Evolutionary conservation across 2,113 vertebrate species (phyloP), one percentile per base, ranked within the genome.

Genomic region (Tyrannus savana): DNA sequence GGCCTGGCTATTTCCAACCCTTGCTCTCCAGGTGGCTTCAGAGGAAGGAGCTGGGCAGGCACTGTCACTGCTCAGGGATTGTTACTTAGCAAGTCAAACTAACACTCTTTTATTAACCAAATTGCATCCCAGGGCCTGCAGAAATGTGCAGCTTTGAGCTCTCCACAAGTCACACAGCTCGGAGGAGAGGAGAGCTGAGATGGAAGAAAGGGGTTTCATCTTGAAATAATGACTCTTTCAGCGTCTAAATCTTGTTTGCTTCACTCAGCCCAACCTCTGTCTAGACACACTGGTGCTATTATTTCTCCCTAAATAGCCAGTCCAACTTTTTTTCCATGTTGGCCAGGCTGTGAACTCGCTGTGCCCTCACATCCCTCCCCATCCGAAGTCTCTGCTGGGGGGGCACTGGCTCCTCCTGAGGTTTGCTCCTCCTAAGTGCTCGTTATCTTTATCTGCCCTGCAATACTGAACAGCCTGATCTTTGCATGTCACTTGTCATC

Each of bases 91-190:
- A 19, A n/a, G 3, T 16, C 62, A 53, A 53, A 39, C 49, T 30
- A 21, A 28, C 14, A 0, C 12, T 35, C 33, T 21, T 59, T 19
- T 12, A 19, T 31, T 42, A 27, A 75, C 52, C 47, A 64, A 52
- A 35, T 37, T 19, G 62, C 16, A 64, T 64, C 22, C 30, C 30
- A 9, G 46, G 22, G 6, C 56, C 17, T 22, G 73, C 56, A 74
- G 64, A 10, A 47, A 44, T 78, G 14, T 8, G 4, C 42, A 27
- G 3, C 69, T 46, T 25, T 27, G 52, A 22, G 50, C 33, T 39
- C 24, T 3, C 5, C 33, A 5, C 74, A 33, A 33, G 0, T 13
- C 53, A 2, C 27, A 7, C 9, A 0, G 13, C 46, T 5, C 9
- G 3, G 49, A 73, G 62, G 55, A 76, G 6, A 37, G 3, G 17